Evolutionary conservation across 2,888 invertebrate species (phyloP).

Genomic region (Epinotia bilunana): DNA sequence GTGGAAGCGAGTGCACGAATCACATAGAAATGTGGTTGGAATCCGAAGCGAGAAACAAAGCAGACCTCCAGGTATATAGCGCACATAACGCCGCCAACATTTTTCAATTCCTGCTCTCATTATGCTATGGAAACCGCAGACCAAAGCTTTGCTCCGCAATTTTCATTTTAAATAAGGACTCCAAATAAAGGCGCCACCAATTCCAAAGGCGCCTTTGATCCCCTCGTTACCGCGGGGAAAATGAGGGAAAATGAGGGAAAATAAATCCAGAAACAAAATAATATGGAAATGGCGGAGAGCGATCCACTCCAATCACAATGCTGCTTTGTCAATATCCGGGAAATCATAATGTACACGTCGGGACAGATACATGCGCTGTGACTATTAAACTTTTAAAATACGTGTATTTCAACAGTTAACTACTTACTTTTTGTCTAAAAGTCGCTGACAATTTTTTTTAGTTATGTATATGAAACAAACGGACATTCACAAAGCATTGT

Average conservation of each 20-base stretch:
- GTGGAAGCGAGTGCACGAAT: background rate
- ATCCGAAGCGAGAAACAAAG: background rate
- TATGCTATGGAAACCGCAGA: constrained; percentile 20
- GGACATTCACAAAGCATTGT: too few species aligned
- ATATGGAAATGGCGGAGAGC: constrained; percentile 75
- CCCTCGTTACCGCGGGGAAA: constrained; percentile 56
- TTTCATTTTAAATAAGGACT: constrained; percentile 30
- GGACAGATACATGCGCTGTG: constrained; percentile 15
- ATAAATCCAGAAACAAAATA: constrained; percentile 64
- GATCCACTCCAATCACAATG: constrained; percentile 70
- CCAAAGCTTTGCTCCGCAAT: constrained; percentile 14
- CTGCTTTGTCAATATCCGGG: constrained; percentile 61
- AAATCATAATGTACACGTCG: constrained; percentile 50
- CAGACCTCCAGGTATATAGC: background rate
- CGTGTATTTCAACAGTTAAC: too few species aligned
- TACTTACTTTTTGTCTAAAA: too few species aligned
- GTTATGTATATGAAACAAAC: too few species aligned
- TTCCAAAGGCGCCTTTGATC: constrained; percentile 68
- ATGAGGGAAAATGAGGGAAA: constrained; percentile 43
- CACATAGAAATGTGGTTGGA: background rate
- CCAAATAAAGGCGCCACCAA: constrained; percentile 51
- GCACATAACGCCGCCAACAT: constrained; percentile 6
- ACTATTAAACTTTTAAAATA: too few species aligned
- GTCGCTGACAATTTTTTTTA: too few species aligned
- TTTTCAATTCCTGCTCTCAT: constrained; percentile 30